A percentile compares a stretch with the other conserved stretches of the same genome.
These are phyloP conservation scores for Pipistrellus kuhlii DNA, from an alignment of 2,797 vertebrate species.

Conservation along the genomic window DNA sequence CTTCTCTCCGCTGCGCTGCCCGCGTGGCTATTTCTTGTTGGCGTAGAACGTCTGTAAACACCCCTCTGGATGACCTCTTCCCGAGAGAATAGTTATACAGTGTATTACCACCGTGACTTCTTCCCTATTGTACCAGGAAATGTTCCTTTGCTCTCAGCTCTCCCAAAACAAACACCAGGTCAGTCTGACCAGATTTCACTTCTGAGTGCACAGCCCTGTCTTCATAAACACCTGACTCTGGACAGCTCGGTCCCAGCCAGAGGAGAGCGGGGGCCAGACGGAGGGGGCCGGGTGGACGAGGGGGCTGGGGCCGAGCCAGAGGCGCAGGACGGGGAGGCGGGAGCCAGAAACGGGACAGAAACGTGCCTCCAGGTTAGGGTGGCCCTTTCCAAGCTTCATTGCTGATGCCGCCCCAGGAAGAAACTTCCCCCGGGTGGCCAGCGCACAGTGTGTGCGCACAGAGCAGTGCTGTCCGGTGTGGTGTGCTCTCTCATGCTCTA, in stretches of 20 bases:
- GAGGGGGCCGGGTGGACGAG: neutral
- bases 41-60: neutral
- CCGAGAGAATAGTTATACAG: neutral
- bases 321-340: neutral
- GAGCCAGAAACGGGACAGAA: neutral
- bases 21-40: accelerated
- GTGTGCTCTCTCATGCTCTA: accelerated
- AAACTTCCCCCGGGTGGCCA: accelerated
- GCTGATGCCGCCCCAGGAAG: neutral
- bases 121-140: neutral
- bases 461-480: neutral
- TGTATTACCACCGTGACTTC: neutral
- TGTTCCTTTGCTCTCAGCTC: neutral
- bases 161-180: neutral
- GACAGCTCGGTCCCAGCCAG: neutral
- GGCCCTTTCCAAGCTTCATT: neutral
- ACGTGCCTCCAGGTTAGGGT: accelerated
- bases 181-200: neutral
- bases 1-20: too few relatives aligned
- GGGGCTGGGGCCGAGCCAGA: neutral
- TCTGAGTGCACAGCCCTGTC: neutral
- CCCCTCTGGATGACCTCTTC: neutral
- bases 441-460: neutral
- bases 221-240: neutral
- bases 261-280: neutral